A percentile compares a stretch with the other conserved stretches of the same genome.
phyloP scores from a whole-genome alignment of 2,113 vertebrate species.

The Agelaius tricolor region DNA sequence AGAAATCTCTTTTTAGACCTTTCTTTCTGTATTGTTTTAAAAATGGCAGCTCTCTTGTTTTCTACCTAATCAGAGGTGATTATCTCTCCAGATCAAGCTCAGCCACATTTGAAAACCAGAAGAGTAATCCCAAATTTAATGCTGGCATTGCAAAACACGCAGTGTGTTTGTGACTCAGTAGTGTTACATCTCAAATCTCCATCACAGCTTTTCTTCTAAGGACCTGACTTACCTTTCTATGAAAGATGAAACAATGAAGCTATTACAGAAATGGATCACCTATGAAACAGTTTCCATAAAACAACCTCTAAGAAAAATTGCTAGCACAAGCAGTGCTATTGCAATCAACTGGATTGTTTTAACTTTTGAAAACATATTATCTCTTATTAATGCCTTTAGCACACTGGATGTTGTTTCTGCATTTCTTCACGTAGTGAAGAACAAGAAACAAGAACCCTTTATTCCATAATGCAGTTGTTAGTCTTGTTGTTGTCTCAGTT shows the following conservation, averaged over 20 bases:
- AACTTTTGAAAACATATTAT: not conserved
- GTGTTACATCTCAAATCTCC: accelerated
- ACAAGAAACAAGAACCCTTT: not conserved
- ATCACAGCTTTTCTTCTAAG: not conserved
- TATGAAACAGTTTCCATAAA: not conserved
- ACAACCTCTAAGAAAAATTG: not conserved
- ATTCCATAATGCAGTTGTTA: not conserved
- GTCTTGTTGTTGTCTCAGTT: not conserved
- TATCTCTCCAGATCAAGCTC: not conserved
- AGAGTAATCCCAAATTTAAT: not conserved
- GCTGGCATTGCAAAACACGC: not conserved
- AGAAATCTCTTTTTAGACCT: not conserved
- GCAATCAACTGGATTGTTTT: not conserved
- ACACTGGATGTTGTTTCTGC: not conserved
- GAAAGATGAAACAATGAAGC: not conserved
- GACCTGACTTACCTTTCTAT: not conserved
- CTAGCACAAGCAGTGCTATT: not conserved
- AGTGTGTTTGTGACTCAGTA: not conserved
- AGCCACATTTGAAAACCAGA: not conserved
- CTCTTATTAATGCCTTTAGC: not conserved
- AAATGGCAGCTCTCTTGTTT: not conserved
- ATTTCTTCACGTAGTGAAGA: not conserved
- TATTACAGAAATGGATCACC: not conserved
- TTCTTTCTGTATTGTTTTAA: not conserved
- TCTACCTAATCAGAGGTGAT: not conserved